These are phyloP conservation scores for Nephila pilipes DNA, from an alignment of 1,140 invertebrate species.

Conservation along the genomic window DNA sequence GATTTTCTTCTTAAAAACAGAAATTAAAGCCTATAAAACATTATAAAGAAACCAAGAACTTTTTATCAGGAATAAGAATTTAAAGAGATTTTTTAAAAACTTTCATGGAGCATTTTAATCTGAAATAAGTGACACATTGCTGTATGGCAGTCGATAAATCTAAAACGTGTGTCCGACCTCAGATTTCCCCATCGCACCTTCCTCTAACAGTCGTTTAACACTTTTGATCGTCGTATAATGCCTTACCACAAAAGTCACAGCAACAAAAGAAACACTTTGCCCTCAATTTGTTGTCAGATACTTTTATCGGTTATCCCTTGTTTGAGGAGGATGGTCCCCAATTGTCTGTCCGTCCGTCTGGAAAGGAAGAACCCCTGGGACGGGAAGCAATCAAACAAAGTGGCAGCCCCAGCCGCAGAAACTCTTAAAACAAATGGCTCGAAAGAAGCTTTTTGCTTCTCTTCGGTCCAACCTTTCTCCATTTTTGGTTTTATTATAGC, in stretches of 20 bases:
- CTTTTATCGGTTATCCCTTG: conserved; percentile 65
- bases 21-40: too few species aligned
- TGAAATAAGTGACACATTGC: neutral
- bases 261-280: conserved; percentile 61
- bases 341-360: conserved; percentile 55
- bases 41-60: too few species aligned
- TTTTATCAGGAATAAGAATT: too few species aligned
- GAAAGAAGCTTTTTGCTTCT: conserved; percentile 42
- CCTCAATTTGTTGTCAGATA: conserved; percentile 69
- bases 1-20: too few species aligned
- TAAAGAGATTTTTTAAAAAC: too few species aligned
- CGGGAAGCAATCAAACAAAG: conserved; percentile 71
- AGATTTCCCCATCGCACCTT: neutral
- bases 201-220: conserved; percentile 30
- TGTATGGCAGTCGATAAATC: neutral
- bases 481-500: conserved; percentile 29
- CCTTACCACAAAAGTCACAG: conserved; percentile 36
- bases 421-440: conserved; percentile 70
- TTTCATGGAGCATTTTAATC: too few species aligned
- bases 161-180: too few species aligned
- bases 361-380: conserved; percentile 62
- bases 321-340: conserved; percentile 20
- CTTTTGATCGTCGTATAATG: conserved; percentile 44
- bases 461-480: neutral
- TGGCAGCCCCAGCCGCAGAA: conserved; percentile 66